Conservation (phyloP, 2,797 vertebrate genomes). For the Coendou prehensilis region DNA sequence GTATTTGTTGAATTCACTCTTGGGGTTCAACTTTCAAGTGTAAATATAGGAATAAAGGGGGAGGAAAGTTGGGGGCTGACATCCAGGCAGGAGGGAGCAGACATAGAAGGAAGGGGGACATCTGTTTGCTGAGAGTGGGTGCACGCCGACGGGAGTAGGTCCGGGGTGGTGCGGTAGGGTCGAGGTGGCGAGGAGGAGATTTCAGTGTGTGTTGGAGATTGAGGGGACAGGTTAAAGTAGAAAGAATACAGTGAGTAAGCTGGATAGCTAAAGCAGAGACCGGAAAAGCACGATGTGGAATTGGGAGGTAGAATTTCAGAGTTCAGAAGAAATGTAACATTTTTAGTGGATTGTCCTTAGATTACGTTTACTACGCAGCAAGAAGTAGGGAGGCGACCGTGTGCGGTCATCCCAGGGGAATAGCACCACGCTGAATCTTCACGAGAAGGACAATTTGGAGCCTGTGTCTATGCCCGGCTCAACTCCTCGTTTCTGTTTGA, state of each 20-base stretch:
- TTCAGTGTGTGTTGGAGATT: neutral
- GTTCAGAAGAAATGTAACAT: neutral
- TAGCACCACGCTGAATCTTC: neutral
- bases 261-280: neutral
- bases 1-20: constrained; percentile 8
- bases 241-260: neutral
- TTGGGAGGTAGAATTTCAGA: neutral
- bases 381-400: neutral
- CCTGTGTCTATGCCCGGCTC: neutral
- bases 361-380: neutral
- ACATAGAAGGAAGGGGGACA: neutral
- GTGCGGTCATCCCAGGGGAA: neutral
- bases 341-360: neutral
- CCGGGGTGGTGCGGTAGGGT: neutral
- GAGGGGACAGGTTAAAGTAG: neutral
- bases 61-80: neutral
- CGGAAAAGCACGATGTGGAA: neutral
- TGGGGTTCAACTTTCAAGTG: neutral
- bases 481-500: neutral
- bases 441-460: neutral
- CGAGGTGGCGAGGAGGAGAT: neutral
- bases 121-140: neutral
- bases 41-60: neutral
- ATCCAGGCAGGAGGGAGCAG: neutral
- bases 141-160: neutral